Conservation (phyloP, 2,888 invertebrate species). For the Sceliomorpha sp. region DNA sequence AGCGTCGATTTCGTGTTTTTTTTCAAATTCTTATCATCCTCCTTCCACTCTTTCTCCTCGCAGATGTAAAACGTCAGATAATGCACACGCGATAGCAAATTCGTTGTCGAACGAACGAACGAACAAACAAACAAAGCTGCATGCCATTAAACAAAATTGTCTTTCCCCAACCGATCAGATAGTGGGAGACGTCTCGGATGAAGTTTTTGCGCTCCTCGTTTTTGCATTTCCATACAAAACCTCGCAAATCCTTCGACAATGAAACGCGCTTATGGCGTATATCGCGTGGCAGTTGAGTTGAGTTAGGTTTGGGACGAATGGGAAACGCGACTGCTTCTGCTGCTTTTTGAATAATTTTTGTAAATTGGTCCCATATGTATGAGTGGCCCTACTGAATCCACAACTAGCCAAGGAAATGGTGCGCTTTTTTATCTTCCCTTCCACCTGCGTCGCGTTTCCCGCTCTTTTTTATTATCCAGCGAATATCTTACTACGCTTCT, state of each 20-base stretch:
- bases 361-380: slow-evolving; percentile 60
- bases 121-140: no score
- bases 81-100: no score
- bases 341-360: slow-evolving; percentile 59
- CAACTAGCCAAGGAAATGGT: slow-evolving; percentile 53
- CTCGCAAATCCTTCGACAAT: slow-evolving; percentile 63
- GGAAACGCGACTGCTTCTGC: slow-evolving; percentile 37
- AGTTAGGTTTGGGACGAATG: slow-evolving; percentile 48
- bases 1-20: no score
- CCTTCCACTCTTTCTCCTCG: no score
- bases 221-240: slow-evolving; percentile 49
- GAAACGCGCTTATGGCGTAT: slow-evolving; percentile 62
- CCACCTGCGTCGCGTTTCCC: slow-evolving; percentile 16
- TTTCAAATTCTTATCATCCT: no score
- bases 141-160: slow-evolving; percentile 23
- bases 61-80: no score
- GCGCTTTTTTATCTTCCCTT: slow-evolving; percentile 54
- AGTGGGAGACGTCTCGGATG: slow-evolving; percentile 47
- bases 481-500: slow-evolving; percentile 51
- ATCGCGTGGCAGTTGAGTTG: slow-evolving; percentile 43
- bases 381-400: slow-evolving; percentile 59
- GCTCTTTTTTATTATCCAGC: slow-evolving; percentile 44
- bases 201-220: slow-evolving; percentile 46
- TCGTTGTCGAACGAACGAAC: no score
- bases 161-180: slow-evolving; percentile 50